phyloP scores from a whole-genome alignment of 2,888 invertebrate genomes.

The Xestobium rufovillosum region DNA sequence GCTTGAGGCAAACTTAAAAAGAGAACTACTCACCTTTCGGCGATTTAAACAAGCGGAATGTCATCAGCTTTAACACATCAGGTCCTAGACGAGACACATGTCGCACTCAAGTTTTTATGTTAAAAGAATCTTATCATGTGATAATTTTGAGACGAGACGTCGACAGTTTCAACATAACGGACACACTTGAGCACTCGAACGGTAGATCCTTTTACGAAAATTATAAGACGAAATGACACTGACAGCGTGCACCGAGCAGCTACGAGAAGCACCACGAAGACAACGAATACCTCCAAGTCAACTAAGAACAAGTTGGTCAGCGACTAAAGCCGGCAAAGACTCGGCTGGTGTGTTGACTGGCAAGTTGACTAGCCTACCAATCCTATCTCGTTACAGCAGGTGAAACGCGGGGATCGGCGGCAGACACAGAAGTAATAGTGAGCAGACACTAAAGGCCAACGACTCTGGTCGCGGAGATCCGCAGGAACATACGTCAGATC shows the following conservation, averaged over 20 bases:
- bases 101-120: too few species aligned
- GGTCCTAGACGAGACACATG: conserved; percentile 28
- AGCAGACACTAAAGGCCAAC: conserved; percentile 39
- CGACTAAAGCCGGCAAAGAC: conserved; percentile 27
- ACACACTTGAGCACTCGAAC: too few species aligned
- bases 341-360: conserved; percentile 28
- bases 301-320: conserved; percentile 28
- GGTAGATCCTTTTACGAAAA: too few species aligned
- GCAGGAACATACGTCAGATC: conserved; percentile 31
- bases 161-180: too few species aligned
- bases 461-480: conserved; percentile 32
- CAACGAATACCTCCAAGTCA: conserved; percentile 15
- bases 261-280: conserved; percentile 13
- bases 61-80: conserved; percentile 30
- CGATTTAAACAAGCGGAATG: conserved; percentile 30
- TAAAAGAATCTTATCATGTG: too few species aligned
- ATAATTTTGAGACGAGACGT: too few species aligned
- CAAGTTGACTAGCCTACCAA: conserved; percentile 36
- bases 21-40: conserved; percentile 32
- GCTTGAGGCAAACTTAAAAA: too few species aligned
- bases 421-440: conserved; percentile 28
- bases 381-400: conserved; percentile 38
- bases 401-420: conserved; percentile 32
- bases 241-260: conserved; percentile 14
- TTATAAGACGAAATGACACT: too few species aligned